phyloP scores from a whole-genome alignment of 64 coral and sea anemone genomes.

The Anthopleura sola region DNA sequence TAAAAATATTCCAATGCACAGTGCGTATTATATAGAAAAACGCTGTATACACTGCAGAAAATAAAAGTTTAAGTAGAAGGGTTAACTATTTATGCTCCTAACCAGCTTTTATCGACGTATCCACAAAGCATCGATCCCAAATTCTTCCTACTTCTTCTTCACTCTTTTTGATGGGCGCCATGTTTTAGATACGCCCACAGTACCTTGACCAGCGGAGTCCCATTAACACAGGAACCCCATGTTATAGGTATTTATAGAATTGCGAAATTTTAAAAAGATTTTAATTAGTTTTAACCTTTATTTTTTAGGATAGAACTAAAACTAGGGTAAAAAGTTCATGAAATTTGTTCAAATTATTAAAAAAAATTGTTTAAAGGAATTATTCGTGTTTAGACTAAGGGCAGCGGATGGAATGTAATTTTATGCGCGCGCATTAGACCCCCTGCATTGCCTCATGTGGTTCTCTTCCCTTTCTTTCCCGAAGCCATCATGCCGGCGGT shows the following conservation, averaged over 20 bases:
- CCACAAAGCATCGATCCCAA: constrained; percentile 96
- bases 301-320: neutral
- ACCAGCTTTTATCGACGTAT: constrained; percentile 90
- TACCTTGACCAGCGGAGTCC: neutral
- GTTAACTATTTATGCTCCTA: neutral
- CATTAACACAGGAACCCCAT: constrained; percentile 7
- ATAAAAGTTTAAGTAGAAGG: neutral
- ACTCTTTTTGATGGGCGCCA: constrained; percentile 62
- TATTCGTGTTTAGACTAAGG: neutral
- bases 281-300: too few relatives aligned
- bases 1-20: neutral
- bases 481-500: constrained; percentile 80
- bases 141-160: constrained; percentile 74
- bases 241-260: neutral
- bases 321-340: neutral
- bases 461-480: constrained; percentile 61
- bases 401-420: neutral
- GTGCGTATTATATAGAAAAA: neutral
- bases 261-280: too few relatives aligned
- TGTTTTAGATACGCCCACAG: constrained; percentile 36
- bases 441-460: constrained; percentile 78
- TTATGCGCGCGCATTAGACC: constrained; percentile 59
- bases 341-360: neutral
- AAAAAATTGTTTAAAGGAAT: neutral
- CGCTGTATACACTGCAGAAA: neutral